Evolutionary conservation across 2,888 invertebrate species (phyloP).

Genomic region (Lasioglossum morio): DNA sequence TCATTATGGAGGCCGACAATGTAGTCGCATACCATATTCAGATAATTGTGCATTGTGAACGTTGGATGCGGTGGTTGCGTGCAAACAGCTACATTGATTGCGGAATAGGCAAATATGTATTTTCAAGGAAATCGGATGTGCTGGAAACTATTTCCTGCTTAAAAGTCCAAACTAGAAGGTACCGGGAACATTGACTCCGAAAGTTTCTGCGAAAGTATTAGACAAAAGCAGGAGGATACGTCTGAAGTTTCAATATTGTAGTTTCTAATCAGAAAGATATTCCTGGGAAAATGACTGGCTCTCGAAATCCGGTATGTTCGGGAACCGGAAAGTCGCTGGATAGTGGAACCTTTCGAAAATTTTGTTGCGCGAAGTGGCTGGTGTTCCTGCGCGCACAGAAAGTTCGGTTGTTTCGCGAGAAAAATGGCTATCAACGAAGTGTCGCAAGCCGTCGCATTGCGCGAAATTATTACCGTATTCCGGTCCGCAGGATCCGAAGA

Average conservation of each 20-base stretch:
- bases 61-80: slow-evolving; percentile 29
- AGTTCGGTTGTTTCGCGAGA: slow-evolving; percentile 8
- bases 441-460: slow-evolving; percentile 46
- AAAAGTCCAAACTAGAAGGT: background rate
- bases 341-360: background rate
- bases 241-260: background rate
- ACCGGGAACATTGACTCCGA: background rate
- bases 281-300: background rate
- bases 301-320: background rate
- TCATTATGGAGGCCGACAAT: slow-evolving; percentile 9
- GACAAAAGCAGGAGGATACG: background rate
- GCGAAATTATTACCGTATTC: slow-evolving; percentile 53
- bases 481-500: slow-evolving; percentile 43
- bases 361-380: background rate
- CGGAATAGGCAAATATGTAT: slow-evolving; percentile 51
- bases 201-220: background rate
- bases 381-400: background rate
- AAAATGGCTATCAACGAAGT: slow-evolving; percentile 33
- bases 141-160: slow-evolving; percentile 3
- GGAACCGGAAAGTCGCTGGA: background rate
- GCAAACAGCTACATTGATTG: slow-evolving; percentile 57
- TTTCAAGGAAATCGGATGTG: slow-evolving; percentile 42
- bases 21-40: slow-evolving; percentile 22
- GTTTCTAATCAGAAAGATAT: background rate
- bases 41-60: slow-evolving; percentile 47